Percentiles rank a stretch among this genome's conserved stretches.
These are phyloP conservation scores for Yponomeuta evonymella DNA, from an alignment of 2,888 invertebrate species.

Conservation along the genomic window DNA sequence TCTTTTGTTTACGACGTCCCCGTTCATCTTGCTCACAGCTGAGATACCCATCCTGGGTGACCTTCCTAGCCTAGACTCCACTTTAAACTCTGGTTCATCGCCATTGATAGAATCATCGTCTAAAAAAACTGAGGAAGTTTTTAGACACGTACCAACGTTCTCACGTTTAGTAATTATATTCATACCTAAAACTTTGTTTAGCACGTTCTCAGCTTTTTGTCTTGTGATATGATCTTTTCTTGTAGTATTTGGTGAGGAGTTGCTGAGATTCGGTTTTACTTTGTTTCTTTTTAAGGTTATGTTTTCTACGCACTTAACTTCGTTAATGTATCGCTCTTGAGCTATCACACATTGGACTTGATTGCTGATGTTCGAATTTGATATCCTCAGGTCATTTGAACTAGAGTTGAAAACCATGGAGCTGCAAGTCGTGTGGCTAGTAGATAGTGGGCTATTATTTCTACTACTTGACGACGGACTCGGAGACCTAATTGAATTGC, in stretches of 20 bases:
- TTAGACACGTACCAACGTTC: constrained; percentile 59
- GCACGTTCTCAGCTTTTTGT: constrained; percentile 67
- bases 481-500: constrained; percentile 58
- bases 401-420: constrained; percentile 74
- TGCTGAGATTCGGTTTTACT: constrained; percentile 37
- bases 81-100: constrained; percentile 54
- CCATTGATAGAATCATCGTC: constrained; percentile 63
- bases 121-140: constrained; percentile 65
- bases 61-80: constrained; percentile 59
- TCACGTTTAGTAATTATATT: constrained; percentile 65
- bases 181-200: constrained; percentile 69
- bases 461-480: constrained; percentile 70
- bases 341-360: constrained; percentile 72
- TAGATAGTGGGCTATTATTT: constrained; percentile 66
- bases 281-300: constrained; percentile 66
- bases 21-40: constrained; percentile 68
- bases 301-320: constrained; percentile 69
- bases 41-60: constrained; percentile 69
- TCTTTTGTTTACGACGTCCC: constrained; percentile 63
- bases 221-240: constrained; percentile 65
- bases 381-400: constrained; percentile 68
- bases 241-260: constrained; percentile 51
- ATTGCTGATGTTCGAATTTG: constrained; percentile 66
- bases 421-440: constrained; percentile 72
- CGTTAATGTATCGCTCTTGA: constrained; percentile 70